phyloP scores from a whole-genome alignment of 2,888 invertebrate species.

The Morinoia aosen region DNA sequence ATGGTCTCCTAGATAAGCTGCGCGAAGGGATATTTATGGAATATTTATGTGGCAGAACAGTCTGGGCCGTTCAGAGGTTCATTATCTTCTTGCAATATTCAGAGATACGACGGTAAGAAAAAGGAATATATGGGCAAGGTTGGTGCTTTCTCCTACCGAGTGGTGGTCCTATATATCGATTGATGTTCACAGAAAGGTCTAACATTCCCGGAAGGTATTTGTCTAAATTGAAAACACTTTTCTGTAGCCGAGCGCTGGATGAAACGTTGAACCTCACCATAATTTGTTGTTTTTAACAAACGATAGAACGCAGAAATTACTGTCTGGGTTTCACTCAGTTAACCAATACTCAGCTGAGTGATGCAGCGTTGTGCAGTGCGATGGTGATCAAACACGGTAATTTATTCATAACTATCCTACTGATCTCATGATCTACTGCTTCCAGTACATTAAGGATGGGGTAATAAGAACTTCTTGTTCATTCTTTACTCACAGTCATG shows the following conservation, averaged over 20 bases:
- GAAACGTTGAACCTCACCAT: background rate
- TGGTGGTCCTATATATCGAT: background rate
- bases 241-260: background rate
- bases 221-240: background rate
- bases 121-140: background rate
- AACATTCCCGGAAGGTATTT: background rate
- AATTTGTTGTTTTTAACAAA: background rate
- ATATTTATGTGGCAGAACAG: conserved; percentile 17
- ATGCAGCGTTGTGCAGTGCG: background rate
- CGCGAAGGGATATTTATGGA: background rate
- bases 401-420: too few species aligned
- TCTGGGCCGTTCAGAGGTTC: background rate
- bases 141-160: background rate
- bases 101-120: background rate
- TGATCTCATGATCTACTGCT: too few species aligned
- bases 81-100: background rate
- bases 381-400: too few species aligned
- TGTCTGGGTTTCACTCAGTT: background rate
- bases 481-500: too few species aligned
- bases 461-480: too few species aligned
- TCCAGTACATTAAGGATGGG: too few species aligned
- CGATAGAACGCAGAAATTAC: too few species aligned
- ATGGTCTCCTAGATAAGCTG: conserved; percentile 17
- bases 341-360: background rate
- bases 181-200: background rate